phyloP scores from a whole-genome alignment of 2,113 vertebrate genomes.

The Recurvirostra avosetta region DNA sequence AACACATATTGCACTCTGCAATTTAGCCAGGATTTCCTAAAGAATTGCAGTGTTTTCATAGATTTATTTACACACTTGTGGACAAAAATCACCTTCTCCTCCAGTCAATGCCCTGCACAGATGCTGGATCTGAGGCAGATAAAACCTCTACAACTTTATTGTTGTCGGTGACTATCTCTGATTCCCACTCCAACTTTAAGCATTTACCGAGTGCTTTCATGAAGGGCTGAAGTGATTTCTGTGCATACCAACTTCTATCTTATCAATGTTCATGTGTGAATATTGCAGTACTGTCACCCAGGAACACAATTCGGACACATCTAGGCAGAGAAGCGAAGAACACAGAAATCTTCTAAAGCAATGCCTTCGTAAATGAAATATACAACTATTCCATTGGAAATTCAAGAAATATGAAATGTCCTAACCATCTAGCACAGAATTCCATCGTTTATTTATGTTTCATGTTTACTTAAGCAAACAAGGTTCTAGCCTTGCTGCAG shows the following conservation, averaged over 20 bases:
- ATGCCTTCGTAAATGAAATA: not conserved
- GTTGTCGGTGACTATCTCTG: not conserved
- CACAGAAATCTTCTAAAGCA: not conserved
- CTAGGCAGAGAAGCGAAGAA: not conserved
- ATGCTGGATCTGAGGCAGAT: not conserved
- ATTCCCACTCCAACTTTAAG: not conserved
- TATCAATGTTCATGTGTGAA: not conserved
- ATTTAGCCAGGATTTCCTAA: not conserved
- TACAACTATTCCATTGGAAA: not conserved
- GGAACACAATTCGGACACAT: not conserved
- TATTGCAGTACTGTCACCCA: not conserved
- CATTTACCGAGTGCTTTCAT: not conserved
- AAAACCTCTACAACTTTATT: not conserved
- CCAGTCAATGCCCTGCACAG: not conserved
- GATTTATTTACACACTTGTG: not conserved
- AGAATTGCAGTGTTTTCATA: not conserved
- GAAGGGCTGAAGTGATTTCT: not conserved
- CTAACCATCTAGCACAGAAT: not conserved
- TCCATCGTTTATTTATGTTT: not conserved
- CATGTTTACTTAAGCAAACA: not conserved
- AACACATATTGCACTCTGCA: not conserved
- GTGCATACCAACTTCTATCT: not conserved
- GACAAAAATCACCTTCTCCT: not conserved
- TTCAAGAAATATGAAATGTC: not conserved
- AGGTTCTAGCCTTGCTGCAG: not conserved